Evolutionary conservation across 2,113 vertebrate genomes (phyloP).

Genomic region (Xiphorhynchus elegans): DNA sequence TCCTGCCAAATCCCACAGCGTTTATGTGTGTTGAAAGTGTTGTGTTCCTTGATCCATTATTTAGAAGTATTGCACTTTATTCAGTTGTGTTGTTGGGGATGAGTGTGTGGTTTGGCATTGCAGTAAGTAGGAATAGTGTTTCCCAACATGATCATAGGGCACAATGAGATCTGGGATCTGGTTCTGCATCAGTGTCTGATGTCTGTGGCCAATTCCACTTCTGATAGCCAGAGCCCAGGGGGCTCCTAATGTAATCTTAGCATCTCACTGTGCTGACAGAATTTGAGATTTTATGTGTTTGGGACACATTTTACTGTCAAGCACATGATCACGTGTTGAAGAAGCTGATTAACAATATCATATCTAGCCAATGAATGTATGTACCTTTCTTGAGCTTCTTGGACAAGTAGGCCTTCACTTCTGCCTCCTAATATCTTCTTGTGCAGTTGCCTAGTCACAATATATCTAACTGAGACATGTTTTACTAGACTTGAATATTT

Average conservation of each 20-base stretch:
- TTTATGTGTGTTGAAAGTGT: neutral
- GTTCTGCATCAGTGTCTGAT: neutral
- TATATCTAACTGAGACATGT: neutral
- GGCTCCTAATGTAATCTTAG: neutral
- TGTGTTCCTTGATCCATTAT: neutral
- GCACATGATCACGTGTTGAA: neutral
- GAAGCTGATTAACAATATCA: neutral
- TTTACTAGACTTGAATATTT: constrained; percentile 21
- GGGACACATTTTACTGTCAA: neutral
- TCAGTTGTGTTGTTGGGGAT: neutral
- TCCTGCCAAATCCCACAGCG: neutral
- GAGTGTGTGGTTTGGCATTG: neutral
- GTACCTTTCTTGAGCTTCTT: neutral
- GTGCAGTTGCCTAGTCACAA: neutral
- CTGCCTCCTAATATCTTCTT: neutral
- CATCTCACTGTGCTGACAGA: neutral
- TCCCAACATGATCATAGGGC: neutral
- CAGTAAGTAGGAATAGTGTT: neutral
- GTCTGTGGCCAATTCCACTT: neutral
- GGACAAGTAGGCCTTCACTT: neutral
- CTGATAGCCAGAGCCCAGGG: neutral
- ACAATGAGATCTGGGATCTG: neutral
- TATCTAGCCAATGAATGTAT: neutral
- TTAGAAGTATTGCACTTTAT: neutral
- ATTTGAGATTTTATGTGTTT: neutral